phyloP scores from a whole-genome alignment of 2,797 vertebrate genomes.

The Phalanger gymnotis region DNA sequence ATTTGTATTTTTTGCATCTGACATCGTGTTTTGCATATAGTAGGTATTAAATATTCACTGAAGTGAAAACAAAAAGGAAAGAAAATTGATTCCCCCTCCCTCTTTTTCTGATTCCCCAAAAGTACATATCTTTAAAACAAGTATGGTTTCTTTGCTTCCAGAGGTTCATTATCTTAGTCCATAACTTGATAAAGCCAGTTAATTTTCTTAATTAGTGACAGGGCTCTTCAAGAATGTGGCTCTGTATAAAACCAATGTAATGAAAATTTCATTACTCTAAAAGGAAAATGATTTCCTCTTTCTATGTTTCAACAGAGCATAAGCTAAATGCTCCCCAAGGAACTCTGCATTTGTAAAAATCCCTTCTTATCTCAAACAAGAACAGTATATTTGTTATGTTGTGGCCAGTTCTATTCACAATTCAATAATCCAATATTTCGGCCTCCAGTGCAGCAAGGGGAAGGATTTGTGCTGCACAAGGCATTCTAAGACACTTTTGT shows the following conservation, averaged over 20 bases:
- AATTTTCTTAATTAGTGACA: conserved; percentile 26
- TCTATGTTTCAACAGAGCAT: conserved; percentile 42
- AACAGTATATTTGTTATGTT: not conserved
- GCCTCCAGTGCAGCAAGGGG: not conserved
- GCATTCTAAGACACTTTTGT: conserved; percentile 23
- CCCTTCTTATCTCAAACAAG: conserved; percentile 19
- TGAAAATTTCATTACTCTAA: conserved; percentile 6
- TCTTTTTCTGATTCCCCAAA: not conserved
- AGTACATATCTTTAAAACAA: not conserved
- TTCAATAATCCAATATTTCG: conserved; percentile 18
- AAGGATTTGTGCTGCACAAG: not conserved
- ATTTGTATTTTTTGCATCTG: not conserved
- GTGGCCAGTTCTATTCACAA: not conserved
- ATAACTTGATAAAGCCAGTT: not conserved
- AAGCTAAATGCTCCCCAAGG: not conserved
- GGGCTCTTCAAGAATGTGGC: not conserved
- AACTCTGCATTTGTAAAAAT: conserved; percentile 6
- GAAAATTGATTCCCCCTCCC: not conserved
- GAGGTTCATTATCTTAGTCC: not conserved
- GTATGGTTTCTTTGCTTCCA: not conserved
- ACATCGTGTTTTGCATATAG: not conserved
- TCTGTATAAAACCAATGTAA: conserved; percentile 21
- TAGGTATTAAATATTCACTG: not conserved
- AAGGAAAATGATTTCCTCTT: not conserved
- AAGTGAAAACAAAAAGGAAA: not conserved